Evolutionary conservation across 2,888 invertebrate genomes (phyloP), one percentile per base, ranked within the genome.

Genomic region (Tinea pellionella): DNA sequence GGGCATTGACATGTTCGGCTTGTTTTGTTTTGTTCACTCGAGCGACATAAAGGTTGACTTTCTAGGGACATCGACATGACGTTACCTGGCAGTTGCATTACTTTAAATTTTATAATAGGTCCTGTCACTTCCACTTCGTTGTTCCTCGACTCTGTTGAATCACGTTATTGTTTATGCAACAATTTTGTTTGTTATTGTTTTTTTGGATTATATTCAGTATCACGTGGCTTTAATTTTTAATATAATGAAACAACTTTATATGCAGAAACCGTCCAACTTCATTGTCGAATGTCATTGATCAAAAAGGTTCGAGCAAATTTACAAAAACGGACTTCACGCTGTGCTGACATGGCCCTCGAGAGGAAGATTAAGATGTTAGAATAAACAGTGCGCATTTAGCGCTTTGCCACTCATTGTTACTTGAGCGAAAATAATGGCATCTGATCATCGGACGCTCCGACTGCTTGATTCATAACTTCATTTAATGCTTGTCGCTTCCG

Each of bases 1-100:
- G 85, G 86, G 87, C 87, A 87, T 84, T 81, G 86, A 83, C 85
- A 80, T 83, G 83, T 82, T 77, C 75, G 73, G 78, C 79, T 83
- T 83, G 84, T 86, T 86, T 85, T 83, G 79, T 83, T 58, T 18
- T 84, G 75, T 80, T 80, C 79, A 82, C 81, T 79, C 68, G 78
- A 77, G 72, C 77, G 73, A 80, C 74, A 73, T 74, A 77, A 83
- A 83, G 81, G 80, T 82, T 83, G 80, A 79, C 79, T 83, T 78
- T 81, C 78, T 80, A 80, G 75, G 78, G 77, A 77, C 80, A 80
- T 80, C 77, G 78, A 83, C 72, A 78, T 78, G 80, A 80, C 77
- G 77, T 74, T 66, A 63, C 60, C 64, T 65, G 68, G 68, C 69
- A 77, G 74, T 78, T 75, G 75, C 73, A 71, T 83, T 53, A 24